Conservation (phyloP, 2,113 vertebrate genomes). For the Crotalus horridus region DNA sequence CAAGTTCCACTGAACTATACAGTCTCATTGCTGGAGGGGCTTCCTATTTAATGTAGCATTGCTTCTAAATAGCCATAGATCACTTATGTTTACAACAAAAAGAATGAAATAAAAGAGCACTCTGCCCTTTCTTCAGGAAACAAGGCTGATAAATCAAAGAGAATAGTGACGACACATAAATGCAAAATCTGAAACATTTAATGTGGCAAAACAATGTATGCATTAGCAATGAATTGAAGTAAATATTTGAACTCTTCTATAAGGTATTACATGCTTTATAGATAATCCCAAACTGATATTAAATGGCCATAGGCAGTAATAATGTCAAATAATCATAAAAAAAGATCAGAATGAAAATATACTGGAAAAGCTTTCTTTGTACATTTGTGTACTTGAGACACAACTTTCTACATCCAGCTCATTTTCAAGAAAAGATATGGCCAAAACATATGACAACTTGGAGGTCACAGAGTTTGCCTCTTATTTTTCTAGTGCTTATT, state of each 20-base stretch:
- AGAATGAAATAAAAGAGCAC: neutral
- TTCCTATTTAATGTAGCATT: neutral
- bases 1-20: neutral
- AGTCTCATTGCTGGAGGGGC: conserved; percentile 43
- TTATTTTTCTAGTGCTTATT: neutral
- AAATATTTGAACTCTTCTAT: neutral
- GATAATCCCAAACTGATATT: neutral
- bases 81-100: neutral
- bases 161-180: neutral
- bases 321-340: neutral
- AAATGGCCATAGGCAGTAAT: neutral
- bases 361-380: neutral
- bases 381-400: neutral
- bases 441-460: neutral
- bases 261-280: rapidly evolving
- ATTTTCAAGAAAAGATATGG: neutral
- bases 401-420: neutral
- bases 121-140: rapidly evolving
- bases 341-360: neutral
- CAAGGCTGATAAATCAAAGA: neutral
- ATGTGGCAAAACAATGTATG: rapidly evolving
- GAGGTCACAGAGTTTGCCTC: neutral
- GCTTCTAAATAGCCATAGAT: conserved; percentile 1
- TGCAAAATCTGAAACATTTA: neutral
- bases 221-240: neutral